phyloP scores from a whole-genome alignment of 2,113 vertebrate genomes.

The Peucedramus taeniatus region DNA sequence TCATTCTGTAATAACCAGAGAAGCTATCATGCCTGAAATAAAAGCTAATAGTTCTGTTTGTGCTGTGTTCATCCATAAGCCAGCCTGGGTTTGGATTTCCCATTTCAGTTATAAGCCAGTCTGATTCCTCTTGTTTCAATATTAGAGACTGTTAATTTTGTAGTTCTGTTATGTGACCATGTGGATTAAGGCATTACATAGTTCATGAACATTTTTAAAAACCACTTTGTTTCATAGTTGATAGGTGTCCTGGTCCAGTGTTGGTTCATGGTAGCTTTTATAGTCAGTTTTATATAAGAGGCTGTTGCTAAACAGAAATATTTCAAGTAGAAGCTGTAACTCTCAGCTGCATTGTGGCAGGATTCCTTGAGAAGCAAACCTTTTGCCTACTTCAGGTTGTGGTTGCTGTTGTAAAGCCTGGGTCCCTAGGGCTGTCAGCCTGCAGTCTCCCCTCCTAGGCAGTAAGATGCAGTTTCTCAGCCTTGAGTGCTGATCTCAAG shows the following conservation, averaged over 20 bases:
- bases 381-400: neutral
- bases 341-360: neutral
- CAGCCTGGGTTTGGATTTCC: slow-evolving; percentile 14
- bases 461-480: neutral
- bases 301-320: neutral
- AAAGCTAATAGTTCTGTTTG: slow-evolving; percentile 20
- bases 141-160: slow-evolving; percentile 3
- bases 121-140: neutral
- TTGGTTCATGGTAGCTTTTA: neutral
- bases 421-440: neutral
- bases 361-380: neutral
- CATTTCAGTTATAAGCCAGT: neutral
- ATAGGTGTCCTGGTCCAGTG: neutral
- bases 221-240: neutral
- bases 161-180: neutral
- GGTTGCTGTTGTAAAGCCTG: neutral
- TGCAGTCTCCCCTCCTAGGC: neutral
- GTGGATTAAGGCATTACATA: neutral
- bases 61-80: neutral
- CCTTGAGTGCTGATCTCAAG: neutral
- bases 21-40: neutral
- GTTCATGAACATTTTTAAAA: neutral
- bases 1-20: neutral
- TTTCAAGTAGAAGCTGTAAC: neutral
- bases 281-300: neutral